Conservation (phyloP, 2,113 vertebrate genomes). For the Poeciliopsis prolifica region DNA sequence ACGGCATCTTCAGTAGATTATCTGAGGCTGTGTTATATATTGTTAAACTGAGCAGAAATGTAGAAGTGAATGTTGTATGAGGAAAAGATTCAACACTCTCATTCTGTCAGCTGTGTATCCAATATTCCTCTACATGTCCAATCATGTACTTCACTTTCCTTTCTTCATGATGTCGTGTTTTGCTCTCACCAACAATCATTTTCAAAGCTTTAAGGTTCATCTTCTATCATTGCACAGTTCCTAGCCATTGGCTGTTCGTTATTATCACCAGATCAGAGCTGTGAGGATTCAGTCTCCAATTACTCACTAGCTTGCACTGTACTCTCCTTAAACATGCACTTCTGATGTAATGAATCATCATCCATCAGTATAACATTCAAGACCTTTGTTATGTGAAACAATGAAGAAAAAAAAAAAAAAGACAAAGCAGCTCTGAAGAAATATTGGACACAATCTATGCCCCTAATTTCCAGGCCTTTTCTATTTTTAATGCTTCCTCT, state of each 20-base stretch:
- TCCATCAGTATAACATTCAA: slow-evolving; percentile 34
- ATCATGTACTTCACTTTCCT: neutral
- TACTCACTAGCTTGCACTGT: too few species aligned
- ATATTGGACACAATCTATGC: slow-evolving; percentile 25
- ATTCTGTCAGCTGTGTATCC: neutral
- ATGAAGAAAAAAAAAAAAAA: slow-evolving; percentile 8
- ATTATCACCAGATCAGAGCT: slow-evolving; percentile 45
- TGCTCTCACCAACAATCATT: neutral
- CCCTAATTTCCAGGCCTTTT: neutral
- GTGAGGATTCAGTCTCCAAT: slow-evolving; percentile 17
- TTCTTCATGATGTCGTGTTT: neutral
- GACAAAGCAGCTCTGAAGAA: slow-evolving; percentile 26
- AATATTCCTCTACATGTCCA: slow-evolving; percentile 32
- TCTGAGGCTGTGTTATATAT: slow-evolving; percentile 2
- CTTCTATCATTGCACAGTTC: slow-evolving; percentile 10
- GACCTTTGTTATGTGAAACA: slow-evolving; percentile 13
- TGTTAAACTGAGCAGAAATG: slow-evolving; percentile 22
- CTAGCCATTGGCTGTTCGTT: slow-evolving; percentile 13
- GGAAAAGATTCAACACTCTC: slow-evolving; percentile 18
- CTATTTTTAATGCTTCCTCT: slow-evolving; percentile 3
- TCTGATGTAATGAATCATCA: slow-evolving; percentile 9
- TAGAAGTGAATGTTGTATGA: slow-evolving; percentile 14
- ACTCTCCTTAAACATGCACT: too few species aligned
- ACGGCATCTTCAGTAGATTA: neutral
- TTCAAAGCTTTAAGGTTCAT: slow-evolving; percentile 20